phyloP scores from a whole-genome alignment of 53 echinoderm and acorn worm species.

The Luidia sarsii region DNA sequence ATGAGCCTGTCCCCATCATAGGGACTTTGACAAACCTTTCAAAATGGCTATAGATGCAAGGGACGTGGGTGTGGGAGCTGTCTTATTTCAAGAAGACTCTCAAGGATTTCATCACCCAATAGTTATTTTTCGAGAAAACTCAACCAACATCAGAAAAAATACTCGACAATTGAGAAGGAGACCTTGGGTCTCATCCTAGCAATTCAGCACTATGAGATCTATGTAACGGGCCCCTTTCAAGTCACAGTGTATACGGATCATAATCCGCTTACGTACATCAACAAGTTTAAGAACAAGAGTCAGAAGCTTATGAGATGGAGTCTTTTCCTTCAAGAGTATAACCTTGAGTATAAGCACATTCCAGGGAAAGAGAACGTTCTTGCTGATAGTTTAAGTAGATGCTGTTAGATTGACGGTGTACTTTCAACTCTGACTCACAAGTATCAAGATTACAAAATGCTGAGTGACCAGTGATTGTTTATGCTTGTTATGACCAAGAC shows the following conservation, averaged over 20 bases:
- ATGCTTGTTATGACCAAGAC: too few relatives aligned
- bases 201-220: background rate
- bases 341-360: background rate
- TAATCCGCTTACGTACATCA: background rate
- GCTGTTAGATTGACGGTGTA: background rate
- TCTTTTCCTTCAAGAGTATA: background rate
- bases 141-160: background rate
- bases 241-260: background rate
- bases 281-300: background rate
- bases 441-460: too few relatives aligned
- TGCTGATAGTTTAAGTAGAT: background rate
- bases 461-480: too few relatives aligned
- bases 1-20: slow-evolving; percentile 16
- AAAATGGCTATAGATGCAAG: background rate
- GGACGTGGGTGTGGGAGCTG: background rate
- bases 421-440: background rate
- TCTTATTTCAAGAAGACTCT: background rate
- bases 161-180: background rate
- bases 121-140: background rate
- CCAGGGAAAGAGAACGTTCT: background rate
- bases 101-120: background rate
- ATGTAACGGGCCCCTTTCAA: too few relatives aligned
- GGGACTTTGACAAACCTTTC: background rate
- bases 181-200: background rate
- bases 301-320: background rate